phyloP scores from a whole-genome alignment of 2,797 vertebrate genomes.

The Mus caroli region DNA sequence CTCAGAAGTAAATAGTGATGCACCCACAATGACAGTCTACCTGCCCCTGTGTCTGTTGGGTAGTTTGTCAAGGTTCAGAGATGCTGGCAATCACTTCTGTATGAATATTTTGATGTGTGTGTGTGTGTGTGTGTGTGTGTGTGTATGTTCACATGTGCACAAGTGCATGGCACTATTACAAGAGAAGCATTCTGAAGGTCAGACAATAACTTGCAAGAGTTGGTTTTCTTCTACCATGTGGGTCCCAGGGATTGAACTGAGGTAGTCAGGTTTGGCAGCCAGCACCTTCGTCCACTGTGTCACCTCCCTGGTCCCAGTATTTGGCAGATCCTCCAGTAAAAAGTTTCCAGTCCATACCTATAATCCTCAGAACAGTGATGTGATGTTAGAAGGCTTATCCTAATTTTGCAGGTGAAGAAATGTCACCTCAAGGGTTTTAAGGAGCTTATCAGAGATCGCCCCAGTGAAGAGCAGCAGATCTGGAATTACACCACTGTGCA shows the following conservation, averaged over 20 bases:
- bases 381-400: neutral
- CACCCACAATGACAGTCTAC: neutral
- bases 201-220: neutral
- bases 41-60: neutral
- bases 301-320: neutral
- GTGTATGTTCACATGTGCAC: neutral
- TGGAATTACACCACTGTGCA: conserved; percentile 7
- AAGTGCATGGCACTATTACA: too few species aligned
- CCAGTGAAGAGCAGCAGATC: neutral
- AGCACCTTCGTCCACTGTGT: neutral
- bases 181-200: neutral
- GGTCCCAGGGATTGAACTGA: neutral
- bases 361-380: neutral
- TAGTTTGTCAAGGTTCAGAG: neutral
- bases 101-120: neutral
- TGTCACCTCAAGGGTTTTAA: conserved; percentile 12
- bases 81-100: neutral
- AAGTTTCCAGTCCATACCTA: neutral
- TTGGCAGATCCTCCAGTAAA: neutral
- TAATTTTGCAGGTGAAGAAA: neutral
- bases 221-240: neutral
- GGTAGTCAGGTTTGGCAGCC: neutral
- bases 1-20: conserved; percentile 6
- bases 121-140: neutral
- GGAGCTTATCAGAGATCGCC: conserved; percentile 19